Percentiles rank a stretch among this genome's conserved stretches.
phyloP scores from a whole-genome alignment of 2,113 vertebrate species.

The Notarius quadriscutis region DNA sequence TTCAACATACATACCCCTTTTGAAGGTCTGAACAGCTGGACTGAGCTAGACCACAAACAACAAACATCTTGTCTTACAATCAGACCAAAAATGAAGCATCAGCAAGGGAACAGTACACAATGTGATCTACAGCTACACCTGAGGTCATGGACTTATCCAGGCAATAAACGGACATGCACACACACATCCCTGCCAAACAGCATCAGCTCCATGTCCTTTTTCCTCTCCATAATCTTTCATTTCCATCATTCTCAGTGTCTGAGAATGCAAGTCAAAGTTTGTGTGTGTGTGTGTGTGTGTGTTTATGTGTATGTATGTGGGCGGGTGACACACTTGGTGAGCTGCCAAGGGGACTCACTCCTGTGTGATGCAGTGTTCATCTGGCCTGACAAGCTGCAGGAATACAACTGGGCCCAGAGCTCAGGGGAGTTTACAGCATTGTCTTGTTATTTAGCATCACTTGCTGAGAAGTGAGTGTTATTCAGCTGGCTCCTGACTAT shows the following conservation, averaged over 20 bases:
- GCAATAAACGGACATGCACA: slow-evolving; percentile 52
- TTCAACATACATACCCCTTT: no score
- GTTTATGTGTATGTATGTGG: neutral
- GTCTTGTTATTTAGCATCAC: neutral
- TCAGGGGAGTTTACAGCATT: neutral
- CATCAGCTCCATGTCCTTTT: slow-evolving; percentile 51
- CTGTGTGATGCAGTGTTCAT: slow-evolving; percentile 58
- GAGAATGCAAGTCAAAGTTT: slow-evolving; percentile 58
- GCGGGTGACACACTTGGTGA: slow-evolving; percentile 65
- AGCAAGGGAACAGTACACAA: slow-evolving; percentile 16
- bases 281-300: neutral
- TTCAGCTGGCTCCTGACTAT: neutral
- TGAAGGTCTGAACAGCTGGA: neutral
- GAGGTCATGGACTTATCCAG: slow-evolving; percentile 37
- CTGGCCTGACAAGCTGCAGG: slow-evolving; percentile 52
- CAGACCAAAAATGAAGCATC: slow-evolving; percentile 36
- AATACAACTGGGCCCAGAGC: slow-evolving; percentile 38
- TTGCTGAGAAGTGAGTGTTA: neutral
- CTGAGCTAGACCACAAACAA: slow-evolving; percentile 4
- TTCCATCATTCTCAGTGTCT: slow-evolving; percentile 64
- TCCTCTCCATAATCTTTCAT: slow-evolving; percentile 57
- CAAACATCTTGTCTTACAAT: slow-evolving; percentile 40
- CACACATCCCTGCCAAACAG: slow-evolving; percentile 48
- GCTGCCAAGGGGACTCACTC: slow-evolving; percentile 65
- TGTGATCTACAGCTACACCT: neutral